Conservation (phyloP, 2,797 vertebrate species). For the Ambastaia sidthimunki region DNA sequence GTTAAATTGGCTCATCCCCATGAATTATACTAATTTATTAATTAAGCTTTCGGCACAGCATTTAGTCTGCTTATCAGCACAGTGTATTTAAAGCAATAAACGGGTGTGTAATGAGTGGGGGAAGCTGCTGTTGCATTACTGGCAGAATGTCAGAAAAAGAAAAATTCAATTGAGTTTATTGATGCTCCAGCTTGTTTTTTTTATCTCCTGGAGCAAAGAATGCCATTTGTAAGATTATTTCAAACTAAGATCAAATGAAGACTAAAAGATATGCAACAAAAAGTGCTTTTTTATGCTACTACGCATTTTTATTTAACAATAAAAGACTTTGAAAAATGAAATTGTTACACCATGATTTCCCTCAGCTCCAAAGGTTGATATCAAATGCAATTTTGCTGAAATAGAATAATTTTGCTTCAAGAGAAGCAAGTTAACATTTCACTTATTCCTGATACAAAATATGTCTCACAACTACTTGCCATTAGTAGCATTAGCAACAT, state of each 20-base stretch:
- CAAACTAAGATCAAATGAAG: conserved; percentile 6
- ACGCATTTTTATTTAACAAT: background rate
- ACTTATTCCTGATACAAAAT: too few relatives aligned
- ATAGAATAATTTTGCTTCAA: background rate
- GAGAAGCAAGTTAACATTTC: too few relatives aligned
- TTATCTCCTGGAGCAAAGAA: conserved; percentile 26
- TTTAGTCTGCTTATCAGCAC: conserved; percentile 26
- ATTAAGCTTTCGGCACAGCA: conserved; percentile 31
- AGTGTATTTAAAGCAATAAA: conserved; percentile 31
- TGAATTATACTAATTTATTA: conserved; percentile 35
- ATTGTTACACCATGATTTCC: background rate
- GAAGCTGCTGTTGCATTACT: conserved; percentile 9
- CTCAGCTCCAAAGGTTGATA: background rate
- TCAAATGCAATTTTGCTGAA: background rate
- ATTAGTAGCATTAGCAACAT: too few relatives aligned
- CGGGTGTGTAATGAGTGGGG: conserved; percentile 2
- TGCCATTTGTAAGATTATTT: conserved; percentile 4
- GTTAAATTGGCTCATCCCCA: conserved; percentile 19
- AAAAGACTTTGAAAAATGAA: background rate
- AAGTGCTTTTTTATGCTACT: background rate
- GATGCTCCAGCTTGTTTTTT: conserved; percentile 5
- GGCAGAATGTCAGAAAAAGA: conserved; percentile 5
- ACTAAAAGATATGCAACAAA: background rate
- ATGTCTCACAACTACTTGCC: too few relatives aligned
- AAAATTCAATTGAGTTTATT: conserved; percentile 29